Percentiles rank a stretch among this genome's conserved stretches.
Conservation (phyloP, 2,113 vertebrate genomes). For the Lagenorhynchus albirostris region DNA sequence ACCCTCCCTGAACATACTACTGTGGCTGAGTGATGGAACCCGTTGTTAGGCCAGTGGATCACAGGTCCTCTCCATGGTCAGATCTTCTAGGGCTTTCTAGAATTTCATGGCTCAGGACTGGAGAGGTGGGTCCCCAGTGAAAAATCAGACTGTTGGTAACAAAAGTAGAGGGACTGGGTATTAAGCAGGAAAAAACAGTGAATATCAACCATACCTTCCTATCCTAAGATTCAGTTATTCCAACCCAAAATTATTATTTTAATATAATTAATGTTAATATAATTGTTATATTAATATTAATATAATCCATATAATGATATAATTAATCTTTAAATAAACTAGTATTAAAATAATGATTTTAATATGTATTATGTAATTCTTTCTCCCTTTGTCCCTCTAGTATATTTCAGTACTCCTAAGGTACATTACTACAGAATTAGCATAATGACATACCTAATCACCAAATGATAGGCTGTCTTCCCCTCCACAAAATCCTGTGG, state of each 20-base stretch:
- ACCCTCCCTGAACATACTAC: background rate
- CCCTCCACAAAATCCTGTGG: background rate
- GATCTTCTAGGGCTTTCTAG: background rate
- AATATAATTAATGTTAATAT: background rate
- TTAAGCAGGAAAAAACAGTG: background rate
- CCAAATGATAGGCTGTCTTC: background rate
- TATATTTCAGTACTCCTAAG: slow-evolving; percentile 26
- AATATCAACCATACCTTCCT: background rate
- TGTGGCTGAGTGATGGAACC: background rate
- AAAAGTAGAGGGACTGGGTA: background rate
- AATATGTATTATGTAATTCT: slow-evolving; percentile 27
- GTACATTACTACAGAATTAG: background rate
- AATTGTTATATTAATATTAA: background rate
- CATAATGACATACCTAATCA: slow-evolving; percentile 18
- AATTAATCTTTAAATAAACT: background rate
- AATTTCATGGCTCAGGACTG: background rate
- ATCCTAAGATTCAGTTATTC: background rate
- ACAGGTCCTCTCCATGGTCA: background rate
- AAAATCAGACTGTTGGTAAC: background rate
- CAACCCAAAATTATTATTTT: background rate
- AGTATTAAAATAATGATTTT: background rate
- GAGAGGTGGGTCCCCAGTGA: background rate
- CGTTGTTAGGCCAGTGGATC: background rate
- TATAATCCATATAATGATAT: background rate
- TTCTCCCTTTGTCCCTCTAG: slow-evolving; percentile 6